phyloP scores from a whole-genome alignment of 1,140 invertebrate genomes.

The Rhopalosiphum maidis region DNA sequence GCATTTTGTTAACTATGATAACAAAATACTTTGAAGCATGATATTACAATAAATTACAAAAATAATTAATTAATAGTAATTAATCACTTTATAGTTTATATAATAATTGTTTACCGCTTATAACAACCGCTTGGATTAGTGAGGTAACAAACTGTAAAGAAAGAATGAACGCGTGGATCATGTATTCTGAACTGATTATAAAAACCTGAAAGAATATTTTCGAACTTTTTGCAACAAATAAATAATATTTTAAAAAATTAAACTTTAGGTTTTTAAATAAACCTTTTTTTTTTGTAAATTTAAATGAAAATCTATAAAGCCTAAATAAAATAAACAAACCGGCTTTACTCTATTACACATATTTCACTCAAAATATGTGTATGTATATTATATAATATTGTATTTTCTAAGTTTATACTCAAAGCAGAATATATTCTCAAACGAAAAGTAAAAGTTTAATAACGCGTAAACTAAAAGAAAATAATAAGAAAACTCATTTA shows the following conservation, averaged over 20 bases:
- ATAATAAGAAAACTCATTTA: constrained; percentile 64
- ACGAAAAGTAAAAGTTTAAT: constrained; percentile 47
- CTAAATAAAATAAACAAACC: constrained; percentile 9
- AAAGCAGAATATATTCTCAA: constrained; percentile 31
- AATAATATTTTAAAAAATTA: not conserved
- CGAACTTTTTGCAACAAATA: not conserved
- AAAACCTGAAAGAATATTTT: not conserved
- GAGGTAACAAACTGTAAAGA: not conserved
- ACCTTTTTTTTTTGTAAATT: not conserved
- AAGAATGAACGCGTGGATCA: not conserved
- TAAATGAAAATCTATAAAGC: not conserved
- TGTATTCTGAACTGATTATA: not conserved
- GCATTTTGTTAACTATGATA: not conserved
- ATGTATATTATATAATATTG: constrained; percentile 19
- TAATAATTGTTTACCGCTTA: not conserved
- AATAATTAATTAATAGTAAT: not conserved
- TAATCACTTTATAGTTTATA: not conserved
- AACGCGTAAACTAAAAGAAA: constrained; percentile 45
- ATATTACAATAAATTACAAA: not conserved
- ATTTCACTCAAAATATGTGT: not conserved
- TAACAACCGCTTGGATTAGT: not conserved
- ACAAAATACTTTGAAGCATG: not conserved
- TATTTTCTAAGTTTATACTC: constrained; percentile 42
- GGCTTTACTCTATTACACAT: not conserved
- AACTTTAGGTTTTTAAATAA: not conserved